Evolutionary conservation across 2,797 vertebrate species (phyloP).

Genomic region (Scomberomorus guttatus): DNA sequence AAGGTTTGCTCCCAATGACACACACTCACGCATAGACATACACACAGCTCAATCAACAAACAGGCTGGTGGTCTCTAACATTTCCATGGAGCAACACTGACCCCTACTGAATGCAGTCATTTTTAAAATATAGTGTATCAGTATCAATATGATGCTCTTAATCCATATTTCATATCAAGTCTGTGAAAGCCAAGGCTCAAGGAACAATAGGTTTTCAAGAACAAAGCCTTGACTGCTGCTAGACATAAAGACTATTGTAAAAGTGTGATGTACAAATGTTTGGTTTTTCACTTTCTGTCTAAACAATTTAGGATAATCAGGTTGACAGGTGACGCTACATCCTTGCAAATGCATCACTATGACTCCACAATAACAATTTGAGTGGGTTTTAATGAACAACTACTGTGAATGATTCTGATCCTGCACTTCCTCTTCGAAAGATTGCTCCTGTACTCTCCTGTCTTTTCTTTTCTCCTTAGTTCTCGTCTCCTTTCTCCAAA

Average conservation of each 20-base stretch:
- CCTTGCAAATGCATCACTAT: conserved; percentile 3
- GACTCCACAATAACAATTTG: conserved; percentile 12
- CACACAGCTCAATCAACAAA: conserved; percentile 37
- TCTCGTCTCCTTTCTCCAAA: neutral
- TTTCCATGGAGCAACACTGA: conserved; percentile 79
- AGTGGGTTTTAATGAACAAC: conserved; percentile 19
- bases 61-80: conserved; percentile 6
- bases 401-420: neutral
- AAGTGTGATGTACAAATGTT: conserved; percentile 12
- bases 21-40: conserved; percentile 6
- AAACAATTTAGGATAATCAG: neutral
- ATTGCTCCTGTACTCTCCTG: neutral
- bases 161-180: conserved; percentile 31
- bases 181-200: conserved; percentile 21
- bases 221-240: conserved; percentile 10
- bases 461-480: conserved; percentile 8
- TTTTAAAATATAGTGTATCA: neutral
- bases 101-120: conserved; percentile 66
- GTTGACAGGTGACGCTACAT: neutral
- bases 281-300: neutral
- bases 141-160: conserved; percentile 6
- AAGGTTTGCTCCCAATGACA: conserved; percentile 37
- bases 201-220: conserved; percentile 33
- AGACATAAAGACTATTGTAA: conserved; percentile 23
- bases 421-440: neutral